These are phyloP conservation scores for Anabas testudineus DNA, from an alignment of 2,797 vertebrate species.

Conservation along the genomic window DNA sequence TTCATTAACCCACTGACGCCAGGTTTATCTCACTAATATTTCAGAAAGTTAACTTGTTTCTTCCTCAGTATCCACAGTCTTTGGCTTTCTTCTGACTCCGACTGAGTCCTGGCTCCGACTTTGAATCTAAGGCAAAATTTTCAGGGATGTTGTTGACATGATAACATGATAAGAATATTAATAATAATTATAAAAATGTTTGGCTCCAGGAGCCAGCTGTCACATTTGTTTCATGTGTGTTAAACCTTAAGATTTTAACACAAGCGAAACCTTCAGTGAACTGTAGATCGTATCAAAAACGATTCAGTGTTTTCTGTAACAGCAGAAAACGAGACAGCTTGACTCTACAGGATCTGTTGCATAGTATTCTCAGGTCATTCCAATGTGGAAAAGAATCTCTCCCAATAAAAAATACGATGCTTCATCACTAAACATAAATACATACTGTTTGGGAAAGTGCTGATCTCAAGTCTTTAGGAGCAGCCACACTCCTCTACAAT, in stretches of 20 bases:
- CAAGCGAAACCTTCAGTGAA: constrained; percentile 75
- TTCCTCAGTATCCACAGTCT: constrained; percentile 23
- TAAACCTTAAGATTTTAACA: constrained; percentile 41
- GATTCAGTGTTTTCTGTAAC: neutral
- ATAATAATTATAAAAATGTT: constrained; percentile 73
- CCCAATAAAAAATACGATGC: constrained; percentile 52
- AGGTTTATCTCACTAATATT: neutral
- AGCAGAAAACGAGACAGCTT: constrained; percentile 19
- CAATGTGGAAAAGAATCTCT: constrained; percentile 75
- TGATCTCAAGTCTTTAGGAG: constrained; percentile 75
- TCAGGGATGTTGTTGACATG: constrained; percentile 80
- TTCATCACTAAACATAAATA: constrained; percentile 79
- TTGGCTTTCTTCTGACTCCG: constrained; percentile 54
- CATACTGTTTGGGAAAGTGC: constrained; percentile 49
- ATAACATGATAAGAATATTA: constrained; percentile 49
- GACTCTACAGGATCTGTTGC: constrained; percentile 85
- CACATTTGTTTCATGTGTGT: constrained; percentile 91
- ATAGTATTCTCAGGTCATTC: constrained; percentile 87
- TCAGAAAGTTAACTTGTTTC: constrained; percentile 48
- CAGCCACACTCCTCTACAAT: constrained; percentile 97
- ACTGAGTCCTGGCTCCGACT: constrained; percentile 9
- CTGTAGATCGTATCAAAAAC: constrained; percentile 49
- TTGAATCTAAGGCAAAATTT: neutral
- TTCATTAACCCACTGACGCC: too few relatives aligned
- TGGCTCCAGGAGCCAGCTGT: constrained; percentile 92